Evolutionary conservation across 2,797 vertebrate genomes (phyloP), one percentile per base, ranked within the genome.

Genomic region (Borostomias antarcticus): DNA sequence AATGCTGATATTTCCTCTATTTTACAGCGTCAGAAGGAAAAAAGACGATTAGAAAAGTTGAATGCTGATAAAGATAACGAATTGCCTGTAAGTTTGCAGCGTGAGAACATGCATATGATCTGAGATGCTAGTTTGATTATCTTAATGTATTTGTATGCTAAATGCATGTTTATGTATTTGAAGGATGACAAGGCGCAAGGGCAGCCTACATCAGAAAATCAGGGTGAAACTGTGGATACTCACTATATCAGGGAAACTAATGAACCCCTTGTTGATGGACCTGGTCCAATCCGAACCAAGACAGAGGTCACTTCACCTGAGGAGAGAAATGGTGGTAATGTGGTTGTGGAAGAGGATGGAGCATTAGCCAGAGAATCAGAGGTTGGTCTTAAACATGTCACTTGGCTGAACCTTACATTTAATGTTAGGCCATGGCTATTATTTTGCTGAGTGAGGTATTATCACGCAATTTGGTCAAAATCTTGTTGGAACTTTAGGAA

Each of bases 1-100:
- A 23, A 15, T 17, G 21, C 11, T 9, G 19, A 25, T 60, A 4
- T 69, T 63, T 54, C 3, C 58, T 15, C 21, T 83, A 9, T 81
- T 5, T 63, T 64, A 5, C 80, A 93, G 91, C 89, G 91, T 70
- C 89, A 90, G 66, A 91, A 89, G 70, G 86, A 90, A 72, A 91
- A 86, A 70, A 92, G 90, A 47, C 78, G 82, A 0, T 35, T 81
- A 45, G 85, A 89, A 62, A 91, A 91, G 53, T 78, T 88, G 47
- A 89, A 79, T 52, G 48, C 70, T 0, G 37, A 58, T 32, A 80
- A 84, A 84, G 70, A 75, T 7, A 57, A 32, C 60, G 56, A 52
- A 79, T 70, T 79, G 74, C 53, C 56, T 68, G 89, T 92, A 66
- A 87, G 85, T 80, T 28, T 52, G n/a, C n/a, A 1, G 1, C 56